Evolutionary conservation across 2,888 invertebrate genomes (phyloP), one percentile per base, ranked within the genome.

Genomic region (Branchellion lobata): DNA sequence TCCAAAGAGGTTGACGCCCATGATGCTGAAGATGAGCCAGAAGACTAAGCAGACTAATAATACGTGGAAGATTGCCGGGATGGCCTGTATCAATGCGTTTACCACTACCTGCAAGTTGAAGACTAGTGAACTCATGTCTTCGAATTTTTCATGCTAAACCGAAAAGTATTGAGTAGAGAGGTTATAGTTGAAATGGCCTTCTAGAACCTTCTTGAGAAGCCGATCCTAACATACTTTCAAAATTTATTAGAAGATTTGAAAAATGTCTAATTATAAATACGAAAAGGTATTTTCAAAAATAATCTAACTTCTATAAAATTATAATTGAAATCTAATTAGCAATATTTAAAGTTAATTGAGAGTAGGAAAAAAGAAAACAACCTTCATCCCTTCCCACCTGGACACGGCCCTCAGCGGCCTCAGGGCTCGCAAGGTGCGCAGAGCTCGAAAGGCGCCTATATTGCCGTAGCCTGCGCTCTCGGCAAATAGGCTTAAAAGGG

Each of bases 311-410:
- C n/a, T n/a, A n/a, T n/a, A n/a, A n/a, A n/a, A n/a, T n/a, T n/a
- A n/a, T n/a, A n/a, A n/a, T n/a, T n/a, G n/a, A n/a, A n/a, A n/a
- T n/a, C n/a, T n/a, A n/a, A 51, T 51, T 51, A 18, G 51, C 11
- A 51, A 18, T 51, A 18, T 51, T 14, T 18, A 51, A n/a, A n/a
- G n/a, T n/a, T n/a, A n/a, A n/a, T n/a, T 40, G 40, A 40, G 14
- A 40, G 14, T 40, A 40, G 5, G 14, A 40, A 40, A 65, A 72
- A 31, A 33, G 27, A 34, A 34, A 31, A 73, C 47, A 53, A 96
- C 96, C 92, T 96, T 94, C 96, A 97, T 97, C 90, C 97, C 96
- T 92, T 97, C 97, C 96, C 97, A 96, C 90, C 97, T 92, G 90
- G 96, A 96, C 93, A 97, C 95, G 89, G 97, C 97, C 91, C 97